A percentile compares a stretch with the other conserved stretches of the same genome.
Conservation (phyloP, 2,888 invertebrate genomes). For the Cheilosia grossa region DNA sequence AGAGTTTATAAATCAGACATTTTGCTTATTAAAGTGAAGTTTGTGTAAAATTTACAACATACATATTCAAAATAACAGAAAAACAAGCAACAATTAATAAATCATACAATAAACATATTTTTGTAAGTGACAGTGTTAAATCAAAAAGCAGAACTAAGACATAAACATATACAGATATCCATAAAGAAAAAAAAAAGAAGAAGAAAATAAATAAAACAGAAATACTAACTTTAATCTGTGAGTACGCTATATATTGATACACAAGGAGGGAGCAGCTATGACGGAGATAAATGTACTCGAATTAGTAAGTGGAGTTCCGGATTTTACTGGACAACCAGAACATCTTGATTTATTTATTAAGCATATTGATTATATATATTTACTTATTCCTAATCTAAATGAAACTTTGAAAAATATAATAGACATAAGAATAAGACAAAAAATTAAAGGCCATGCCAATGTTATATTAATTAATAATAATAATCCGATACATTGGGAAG, state of each 20-base stretch:
- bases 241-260: not conserved
- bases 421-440: constrained; percentile 38
- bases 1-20: too few relatives aligned
- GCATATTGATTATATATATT: not conserved
- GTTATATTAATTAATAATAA: constrained; percentile 38
- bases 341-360: constrained; percentile 10
- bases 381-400: constrained; percentile 11
- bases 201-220: not conserved
- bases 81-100: constrained; percentile 4
- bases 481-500: constrained; percentile 35
- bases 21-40: not conserved
- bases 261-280: constrained; percentile 14
- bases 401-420: constrained; percentile 3
- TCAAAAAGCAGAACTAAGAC: not conserved
- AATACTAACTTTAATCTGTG: too few relatives aligned
- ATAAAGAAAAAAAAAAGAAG: not conserved
- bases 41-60: constrained; percentile 5
- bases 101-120: constrained; percentile 24
- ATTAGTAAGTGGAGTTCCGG: constrained; percentile 18
- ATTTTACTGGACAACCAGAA: constrained; percentile 27
- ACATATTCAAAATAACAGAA: constrained; percentile 13
- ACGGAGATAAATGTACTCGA: constrained; percentile 20
- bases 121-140: not conserved
- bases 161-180: too few relatives aligned
- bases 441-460: constrained; percentile 38